Conservation (phyloP, 2,888 invertebrate genomes). For the Oxytorus armatus region DNA sequence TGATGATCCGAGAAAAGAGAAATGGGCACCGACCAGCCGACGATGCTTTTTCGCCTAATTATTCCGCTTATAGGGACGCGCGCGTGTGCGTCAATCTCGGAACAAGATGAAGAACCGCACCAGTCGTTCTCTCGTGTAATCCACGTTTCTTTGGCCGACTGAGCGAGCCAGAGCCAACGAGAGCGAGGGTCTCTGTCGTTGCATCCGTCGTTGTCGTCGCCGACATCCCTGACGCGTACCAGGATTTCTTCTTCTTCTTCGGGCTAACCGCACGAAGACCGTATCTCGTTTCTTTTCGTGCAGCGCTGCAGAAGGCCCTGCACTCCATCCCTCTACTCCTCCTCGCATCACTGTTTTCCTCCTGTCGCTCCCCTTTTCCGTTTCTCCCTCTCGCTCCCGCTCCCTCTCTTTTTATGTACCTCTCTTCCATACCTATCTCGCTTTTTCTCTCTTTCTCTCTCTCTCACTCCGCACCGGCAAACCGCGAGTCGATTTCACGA, state of each 20-base stretch:
- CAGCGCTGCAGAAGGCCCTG: constrained; percentile 56
- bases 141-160: constrained; percentile 30
- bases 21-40: constrained; percentile 24
- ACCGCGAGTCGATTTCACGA: constrained; percentile 71
- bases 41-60: constrained; percentile 68
- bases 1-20: constrained; percentile 64
- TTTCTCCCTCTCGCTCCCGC: constrained; percentile 45
- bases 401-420: not conserved
- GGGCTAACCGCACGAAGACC: constrained; percentile 52
- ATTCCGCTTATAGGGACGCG: constrained; percentile 63
- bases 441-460: too few species aligned
- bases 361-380: constrained; percentile 38
- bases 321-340: constrained; percentile 55
- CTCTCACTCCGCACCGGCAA: constrained; percentile 68
- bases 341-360: constrained; percentile 45
- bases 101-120: constrained; percentile 46
- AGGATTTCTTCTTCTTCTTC: constrained; percentile 50
- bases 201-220: constrained; percentile 25
- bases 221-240: constrained; percentile 59
- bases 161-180: constrained; percentile 16
- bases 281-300: constrained; percentile 59
- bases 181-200: constrained; percentile 29
- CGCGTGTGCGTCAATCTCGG: constrained; percentile 39
- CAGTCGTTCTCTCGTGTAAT: constrained; percentile 20
- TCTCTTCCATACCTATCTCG: constrained; percentile 30